These are phyloP conservation scores for Lasioglossum albipes DNA, from an alignment of 1,140 invertebrate genomes.

Conservation along the genomic window DNA sequence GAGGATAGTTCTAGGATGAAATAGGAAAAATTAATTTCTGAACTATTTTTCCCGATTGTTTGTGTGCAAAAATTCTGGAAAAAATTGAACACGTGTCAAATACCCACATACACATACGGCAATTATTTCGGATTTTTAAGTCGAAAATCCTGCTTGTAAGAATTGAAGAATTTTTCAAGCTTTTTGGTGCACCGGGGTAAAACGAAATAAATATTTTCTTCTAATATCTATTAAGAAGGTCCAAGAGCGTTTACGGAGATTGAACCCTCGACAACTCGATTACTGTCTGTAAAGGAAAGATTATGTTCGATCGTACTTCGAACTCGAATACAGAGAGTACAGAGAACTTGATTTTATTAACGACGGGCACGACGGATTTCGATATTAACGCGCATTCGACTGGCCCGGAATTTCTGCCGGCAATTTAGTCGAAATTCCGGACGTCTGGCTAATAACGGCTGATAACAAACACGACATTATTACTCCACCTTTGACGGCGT, in stretches of 20 bases:
- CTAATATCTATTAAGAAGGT: neutral
- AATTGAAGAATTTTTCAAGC: too few species aligned
- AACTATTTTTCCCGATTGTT: too few species aligned
- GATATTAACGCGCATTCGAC: slow-evolving; percentile 39
- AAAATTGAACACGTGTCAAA: too few species aligned
- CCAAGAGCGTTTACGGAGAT: neutral
- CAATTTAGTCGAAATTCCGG: slow-evolving; percentile 49
- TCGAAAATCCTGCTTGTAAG: too few species aligned
- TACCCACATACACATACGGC: too few species aligned
- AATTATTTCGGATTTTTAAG: too few species aligned
- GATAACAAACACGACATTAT: slow-evolving; percentile 50
- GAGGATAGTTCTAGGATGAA: too few species aligned
- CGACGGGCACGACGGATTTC: slow-evolving; percentile 18
- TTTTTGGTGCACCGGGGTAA: too few species aligned
- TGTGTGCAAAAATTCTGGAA: too few species aligned
- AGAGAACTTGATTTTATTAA: slow-evolving; percentile 35
- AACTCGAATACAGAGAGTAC: neutral
- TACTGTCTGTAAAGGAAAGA: slow-evolving; percentile 12
- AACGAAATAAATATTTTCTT: too few species aligned
- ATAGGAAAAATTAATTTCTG: too few species aligned
- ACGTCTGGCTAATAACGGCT: slow-evolving; percentile 42
- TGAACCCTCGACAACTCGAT: neutral
- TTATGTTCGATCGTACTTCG: slow-evolving; percentile 17
- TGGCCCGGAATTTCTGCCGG: slow-evolving; percentile 29
- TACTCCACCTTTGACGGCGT: slow-evolving; percentile 41